Percentiles rank a stretch among this genome's conserved stretches.
These are phyloP conservation scores for Nycticebus coucang DNA, from an alignment of 2,113 vertebrate genomes.

Conservation along the genomic window DNA sequence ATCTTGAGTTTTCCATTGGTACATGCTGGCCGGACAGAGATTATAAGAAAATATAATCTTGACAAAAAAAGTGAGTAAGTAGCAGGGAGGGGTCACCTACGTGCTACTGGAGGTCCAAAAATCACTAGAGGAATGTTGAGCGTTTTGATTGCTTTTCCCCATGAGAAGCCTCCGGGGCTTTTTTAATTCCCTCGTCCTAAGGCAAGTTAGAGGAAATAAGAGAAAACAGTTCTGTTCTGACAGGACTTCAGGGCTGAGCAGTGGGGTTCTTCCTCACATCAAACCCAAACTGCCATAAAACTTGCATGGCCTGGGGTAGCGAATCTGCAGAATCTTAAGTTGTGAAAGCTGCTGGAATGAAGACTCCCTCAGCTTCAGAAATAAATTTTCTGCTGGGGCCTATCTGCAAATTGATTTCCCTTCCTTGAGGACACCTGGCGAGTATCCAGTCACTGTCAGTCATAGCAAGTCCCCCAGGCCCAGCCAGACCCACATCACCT, in stretches of 20 bases:
- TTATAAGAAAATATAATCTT: background rate
- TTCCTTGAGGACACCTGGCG: too few relatives aligned
- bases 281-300: background rate
- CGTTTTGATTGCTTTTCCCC: background rate
- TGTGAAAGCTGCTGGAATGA: background rate
- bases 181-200: background rate
- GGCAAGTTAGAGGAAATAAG: background rate
- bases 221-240: background rate
- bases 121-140: background rate
- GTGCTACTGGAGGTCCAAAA: background rate
- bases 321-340: slow-evolving; percentile 15
- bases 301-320: background rate
- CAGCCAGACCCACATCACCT: rapidly evolving
- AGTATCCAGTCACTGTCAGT: rapidly evolving
- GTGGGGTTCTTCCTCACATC: slow-evolving; percentile 55
- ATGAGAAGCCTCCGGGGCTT: background rate
- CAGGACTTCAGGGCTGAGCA: slow-evolving; percentile 50
- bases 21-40: background rate
- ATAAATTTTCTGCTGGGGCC: background rate
- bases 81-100: background rate
- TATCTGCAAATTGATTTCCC: background rate
- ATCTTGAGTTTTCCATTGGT: background rate
- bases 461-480: background rate
- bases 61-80: background rate
- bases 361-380: background rate